Conservation (phyloP, 2,113 vertebrate species). For the Chloropsis hardwickii region DNA sequence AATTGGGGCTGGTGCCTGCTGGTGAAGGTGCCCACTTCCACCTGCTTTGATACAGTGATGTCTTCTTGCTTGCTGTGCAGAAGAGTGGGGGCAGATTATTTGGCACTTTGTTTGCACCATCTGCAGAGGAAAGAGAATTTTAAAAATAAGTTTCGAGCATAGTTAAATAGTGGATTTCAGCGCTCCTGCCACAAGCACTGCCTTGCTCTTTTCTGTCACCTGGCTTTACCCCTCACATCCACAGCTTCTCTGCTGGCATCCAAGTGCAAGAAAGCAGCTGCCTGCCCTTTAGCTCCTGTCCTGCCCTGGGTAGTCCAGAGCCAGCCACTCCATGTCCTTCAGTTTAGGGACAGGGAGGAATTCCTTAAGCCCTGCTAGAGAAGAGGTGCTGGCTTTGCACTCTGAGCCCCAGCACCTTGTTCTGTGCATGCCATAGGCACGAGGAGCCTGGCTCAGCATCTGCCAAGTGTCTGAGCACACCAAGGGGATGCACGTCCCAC, state of each 20-base stretch:
- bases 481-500: accelerated
- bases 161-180: background rate
- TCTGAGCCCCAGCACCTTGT: background rate
- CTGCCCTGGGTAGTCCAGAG: background rate
- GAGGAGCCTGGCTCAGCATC: background rate
- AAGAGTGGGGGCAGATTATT: background rate
- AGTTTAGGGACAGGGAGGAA: background rate
- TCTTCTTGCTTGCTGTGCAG: background rate
- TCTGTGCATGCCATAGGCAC: accelerated
- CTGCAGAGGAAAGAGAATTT: background rate
- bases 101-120: background rate
- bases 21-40: background rate
- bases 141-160: background rate
- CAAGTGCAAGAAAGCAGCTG: background rate
- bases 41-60: background rate
- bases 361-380: background rate
- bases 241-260: background rate
- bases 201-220: background rate
- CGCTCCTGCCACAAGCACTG: background rate
- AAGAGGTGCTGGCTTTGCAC: background rate
- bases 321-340: background rate
- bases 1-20: background rate
- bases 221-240: background rate
- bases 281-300: background rate
- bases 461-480: background rate